These are phyloP conservation scores for Pseudomugil gertrudae DNA, from an alignment of 2,797 vertebrate genomes.

Conservation along the genomic window DNA sequence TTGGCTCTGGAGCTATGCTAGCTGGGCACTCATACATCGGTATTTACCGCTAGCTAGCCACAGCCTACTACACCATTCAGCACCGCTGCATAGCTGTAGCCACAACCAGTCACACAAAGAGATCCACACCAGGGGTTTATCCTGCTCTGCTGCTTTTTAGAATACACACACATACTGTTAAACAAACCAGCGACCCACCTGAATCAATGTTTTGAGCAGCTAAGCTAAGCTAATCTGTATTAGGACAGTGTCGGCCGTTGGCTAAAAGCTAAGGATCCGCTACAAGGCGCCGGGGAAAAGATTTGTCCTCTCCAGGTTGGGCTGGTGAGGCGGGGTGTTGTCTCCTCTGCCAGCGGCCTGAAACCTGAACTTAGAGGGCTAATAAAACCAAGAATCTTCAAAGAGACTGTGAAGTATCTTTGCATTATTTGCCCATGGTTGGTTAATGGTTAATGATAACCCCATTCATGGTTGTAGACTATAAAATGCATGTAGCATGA, in stretches of 20 bases:
- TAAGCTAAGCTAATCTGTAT: slow-evolving; percentile 68
- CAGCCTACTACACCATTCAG: slow-evolving; percentile 52
- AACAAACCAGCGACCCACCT: slow-evolving; percentile 10
- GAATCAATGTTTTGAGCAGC: slow-evolving; percentile 51
- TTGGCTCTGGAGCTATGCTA: slow-evolving; percentile 80
- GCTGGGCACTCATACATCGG: slow-evolving; percentile 80
- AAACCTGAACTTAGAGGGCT: slow-evolving; percentile 30
- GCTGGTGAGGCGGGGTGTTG: slow-evolving; percentile 73
- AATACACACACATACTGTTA: slow-evolving; percentile 29
- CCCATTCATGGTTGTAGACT: slow-evolving; percentile 16
- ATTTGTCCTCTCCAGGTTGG: slow-evolving; percentile 70
- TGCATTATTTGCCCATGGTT: slow-evolving; percentile 35
- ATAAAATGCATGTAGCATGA: slow-evolving; percentile 27
- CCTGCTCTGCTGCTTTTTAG: slow-evolving; percentile 28
- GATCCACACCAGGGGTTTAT: slow-evolving; percentile 33
- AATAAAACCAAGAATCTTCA: slow-evolving; percentile 17
- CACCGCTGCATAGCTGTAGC: slow-evolving; percentile 61
- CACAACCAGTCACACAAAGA: slow-evolving; percentile 67
- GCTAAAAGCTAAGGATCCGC: slow-evolving; percentile 79
- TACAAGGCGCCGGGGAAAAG: slow-evolving; percentile 75
- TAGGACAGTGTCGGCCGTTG: slow-evolving; percentile 70
- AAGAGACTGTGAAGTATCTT: background rate
- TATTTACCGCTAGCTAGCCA: slow-evolving; percentile 76
- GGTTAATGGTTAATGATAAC: slow-evolving; percentile 36
- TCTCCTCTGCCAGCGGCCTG: slow-evolving; percentile 61